These are phyloP conservation scores for Chloroceryle amazona DNA, from an alignment of 2,797 vertebrate species.

Conservation along the genomic window DNA sequence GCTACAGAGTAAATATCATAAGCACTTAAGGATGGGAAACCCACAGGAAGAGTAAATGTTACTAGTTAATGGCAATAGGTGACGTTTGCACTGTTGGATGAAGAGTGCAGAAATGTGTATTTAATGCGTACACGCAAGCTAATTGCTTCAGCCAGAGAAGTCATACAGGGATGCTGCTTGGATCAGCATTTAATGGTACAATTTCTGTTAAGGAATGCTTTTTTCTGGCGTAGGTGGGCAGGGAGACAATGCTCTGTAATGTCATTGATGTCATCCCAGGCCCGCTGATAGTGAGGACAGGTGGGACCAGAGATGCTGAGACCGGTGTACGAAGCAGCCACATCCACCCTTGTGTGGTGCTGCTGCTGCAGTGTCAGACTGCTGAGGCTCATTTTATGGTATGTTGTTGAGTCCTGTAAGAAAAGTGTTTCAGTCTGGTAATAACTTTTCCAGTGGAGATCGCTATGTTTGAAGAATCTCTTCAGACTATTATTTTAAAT, in stretches of 20 bases:
- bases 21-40: not conserved
- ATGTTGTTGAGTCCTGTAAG: not conserved
- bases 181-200: not conserved
- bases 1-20: not conserved
- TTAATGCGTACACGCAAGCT: not conserved
- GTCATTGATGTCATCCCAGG: not conserved
- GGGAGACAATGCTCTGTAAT: not conserved
- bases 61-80: not conserved
- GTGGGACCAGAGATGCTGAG: not conserved
- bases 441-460: not conserved
- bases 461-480: not conserved
- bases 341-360: not conserved
- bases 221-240: not conserved
- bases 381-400: not conserved
- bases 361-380: not conserved
- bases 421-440: not conserved
- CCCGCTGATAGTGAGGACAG: not conserved
- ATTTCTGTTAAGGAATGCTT: not conserved
- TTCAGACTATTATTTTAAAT: slow-evolving; percentile 33
- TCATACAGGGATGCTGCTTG: not conserved
- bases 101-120: not conserved
- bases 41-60: not conserved
- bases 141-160: accelerated
- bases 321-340: not conserved
- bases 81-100: not conserved